phyloP scores from a whole-genome alignment of 2,113 vertebrate species.

The Dolichotis patagonum region DNA sequence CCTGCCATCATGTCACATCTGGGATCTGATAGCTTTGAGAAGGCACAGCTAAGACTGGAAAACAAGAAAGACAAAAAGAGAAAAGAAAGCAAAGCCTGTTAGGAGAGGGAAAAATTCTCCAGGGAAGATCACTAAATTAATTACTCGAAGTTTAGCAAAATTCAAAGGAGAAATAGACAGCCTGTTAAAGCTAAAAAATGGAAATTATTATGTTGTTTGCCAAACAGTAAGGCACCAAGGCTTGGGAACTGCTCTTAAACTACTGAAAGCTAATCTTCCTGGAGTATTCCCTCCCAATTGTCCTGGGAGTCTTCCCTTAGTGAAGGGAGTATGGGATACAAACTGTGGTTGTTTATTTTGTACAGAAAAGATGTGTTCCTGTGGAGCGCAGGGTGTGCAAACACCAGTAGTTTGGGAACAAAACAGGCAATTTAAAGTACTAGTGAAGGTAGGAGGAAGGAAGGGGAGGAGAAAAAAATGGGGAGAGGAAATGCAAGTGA shows the following conservation, averaged over 20 bases:
- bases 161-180: conserved; percentile 47
- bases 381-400: no score
- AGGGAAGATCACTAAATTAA: conserved; percentile 30
- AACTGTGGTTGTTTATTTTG: background rate
- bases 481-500: fast-evolving
- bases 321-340: background rate
- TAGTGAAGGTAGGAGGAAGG: background rate
- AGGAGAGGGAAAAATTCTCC: background rate
- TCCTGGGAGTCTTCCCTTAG: background rate
- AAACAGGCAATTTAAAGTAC: background rate
- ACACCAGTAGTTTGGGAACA: background rate
- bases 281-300: background rate
- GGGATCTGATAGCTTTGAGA: background rate
- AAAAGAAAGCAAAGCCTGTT: background rate
- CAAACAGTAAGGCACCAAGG: conserved; percentile 9
- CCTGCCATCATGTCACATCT: background rate
- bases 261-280: background rate
- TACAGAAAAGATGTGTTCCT: background rate
- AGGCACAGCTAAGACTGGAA: background rate
- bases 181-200: conserved; percentile 18
- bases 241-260: background rate
- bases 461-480: fast-evolving
- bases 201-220: conserved; percentile 42
- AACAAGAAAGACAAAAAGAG: background rate
- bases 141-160: conserved; percentile 32